A percentile compares a stretch with the other conserved stretches of the same genome.
These are phyloP conservation scores for Cololabis saira DNA, from an alignment of 2,113 vertebrate species.

Conservation along the genomic window DNA sequence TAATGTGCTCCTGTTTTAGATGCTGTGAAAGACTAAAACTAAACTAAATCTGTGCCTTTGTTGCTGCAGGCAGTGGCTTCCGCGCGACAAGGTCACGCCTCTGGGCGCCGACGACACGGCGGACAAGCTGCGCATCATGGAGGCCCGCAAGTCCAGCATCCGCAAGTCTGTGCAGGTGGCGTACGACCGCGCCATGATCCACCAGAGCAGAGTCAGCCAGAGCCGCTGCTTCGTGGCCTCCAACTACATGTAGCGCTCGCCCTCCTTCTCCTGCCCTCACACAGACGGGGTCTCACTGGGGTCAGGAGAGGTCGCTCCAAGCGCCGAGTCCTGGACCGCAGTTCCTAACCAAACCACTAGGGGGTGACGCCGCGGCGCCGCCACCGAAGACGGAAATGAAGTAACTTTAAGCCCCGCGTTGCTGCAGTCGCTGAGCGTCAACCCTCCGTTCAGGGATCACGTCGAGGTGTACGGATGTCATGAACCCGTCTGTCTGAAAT, in stretches of 20 bases:
- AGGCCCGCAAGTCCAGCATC: slow-evolving; percentile 96
- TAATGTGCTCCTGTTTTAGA: not conserved
- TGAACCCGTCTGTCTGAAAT: slow-evolving; percentile 29
- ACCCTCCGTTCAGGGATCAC: slow-evolving; percentile 26
- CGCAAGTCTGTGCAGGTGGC: slow-evolving; percentile 98
- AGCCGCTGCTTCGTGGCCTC: slow-evolving; percentile 89
- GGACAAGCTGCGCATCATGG: slow-evolving; percentile 97
- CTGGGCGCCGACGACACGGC: slow-evolving; percentile 92
- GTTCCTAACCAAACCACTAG: slow-evolving; percentile 59
- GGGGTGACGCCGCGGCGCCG: slow-evolving; percentile 30
- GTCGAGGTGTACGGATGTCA: slow-evolving; percentile 13
- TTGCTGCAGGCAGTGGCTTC: slow-evolving; percentile 93
- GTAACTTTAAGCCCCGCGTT: slow-evolving; percentile 31
- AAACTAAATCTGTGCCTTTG: no score
- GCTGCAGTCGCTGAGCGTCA: slow-evolving; percentile 26
- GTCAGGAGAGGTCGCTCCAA: slow-evolving; percentile 15
- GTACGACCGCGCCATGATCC: slow-evolving; percentile 94
- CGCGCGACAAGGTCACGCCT: slow-evolving; percentile 91
- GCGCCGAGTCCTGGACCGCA: slow-evolving; percentile 19
- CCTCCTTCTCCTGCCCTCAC: not conserved
- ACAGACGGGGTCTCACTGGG: slow-evolving; percentile 31
- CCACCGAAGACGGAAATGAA: slow-evolving; percentile 26
- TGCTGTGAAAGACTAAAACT: slow-evolving; percentile 1
- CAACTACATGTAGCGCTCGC: slow-evolving; percentile 84
- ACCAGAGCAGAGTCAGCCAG: slow-evolving; percentile 91